Evolutionary conservation across 2,113 vertebrate species (phyloP).

Genomic region (Calidris pygmaea): DNA sequence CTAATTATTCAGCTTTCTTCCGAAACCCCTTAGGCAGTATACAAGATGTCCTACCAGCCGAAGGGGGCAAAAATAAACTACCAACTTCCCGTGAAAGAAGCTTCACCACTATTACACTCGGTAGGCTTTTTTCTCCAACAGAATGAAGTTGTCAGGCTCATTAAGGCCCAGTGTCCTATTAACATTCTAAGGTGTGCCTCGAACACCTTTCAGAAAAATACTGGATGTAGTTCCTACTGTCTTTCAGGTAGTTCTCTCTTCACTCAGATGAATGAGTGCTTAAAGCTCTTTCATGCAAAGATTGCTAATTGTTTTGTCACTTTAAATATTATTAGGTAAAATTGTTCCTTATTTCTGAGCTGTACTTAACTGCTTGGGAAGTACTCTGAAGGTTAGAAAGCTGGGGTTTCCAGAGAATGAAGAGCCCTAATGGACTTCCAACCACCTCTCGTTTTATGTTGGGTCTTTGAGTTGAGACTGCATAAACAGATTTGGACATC

Average conservation of each 20-base stretch:
- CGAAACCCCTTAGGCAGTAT: not conserved
- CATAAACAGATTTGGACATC: not conserved
- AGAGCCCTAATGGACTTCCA: not conserved
- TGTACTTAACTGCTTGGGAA: not conserved
- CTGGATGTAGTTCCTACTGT: not conserved
- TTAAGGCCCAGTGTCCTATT: not conserved
- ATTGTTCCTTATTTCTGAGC: not conserved
- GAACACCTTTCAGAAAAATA: not conserved
- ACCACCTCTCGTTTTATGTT: not conserved
- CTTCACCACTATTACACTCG: not conserved
- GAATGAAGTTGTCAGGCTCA: not conserved
- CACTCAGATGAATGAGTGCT: not conserved
- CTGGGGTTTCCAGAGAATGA: not conserved
- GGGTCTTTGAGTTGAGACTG: not conserved
- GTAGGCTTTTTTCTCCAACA: not conserved
- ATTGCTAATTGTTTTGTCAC: not conserved
- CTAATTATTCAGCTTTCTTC: not conserved
- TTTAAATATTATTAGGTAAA: not conserved
- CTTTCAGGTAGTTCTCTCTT: not conserved
- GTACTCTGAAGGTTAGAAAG: not conserved
- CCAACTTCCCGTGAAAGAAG: not conserved
- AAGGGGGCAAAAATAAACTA: not conserved
- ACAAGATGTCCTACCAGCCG: not conserved
- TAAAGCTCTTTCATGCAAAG: not conserved
- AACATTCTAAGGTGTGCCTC: not conserved